phyloP scores from a whole-genome alignment of 2,113 vertebrate species.

The Chlorodrepanis virens region DNA sequence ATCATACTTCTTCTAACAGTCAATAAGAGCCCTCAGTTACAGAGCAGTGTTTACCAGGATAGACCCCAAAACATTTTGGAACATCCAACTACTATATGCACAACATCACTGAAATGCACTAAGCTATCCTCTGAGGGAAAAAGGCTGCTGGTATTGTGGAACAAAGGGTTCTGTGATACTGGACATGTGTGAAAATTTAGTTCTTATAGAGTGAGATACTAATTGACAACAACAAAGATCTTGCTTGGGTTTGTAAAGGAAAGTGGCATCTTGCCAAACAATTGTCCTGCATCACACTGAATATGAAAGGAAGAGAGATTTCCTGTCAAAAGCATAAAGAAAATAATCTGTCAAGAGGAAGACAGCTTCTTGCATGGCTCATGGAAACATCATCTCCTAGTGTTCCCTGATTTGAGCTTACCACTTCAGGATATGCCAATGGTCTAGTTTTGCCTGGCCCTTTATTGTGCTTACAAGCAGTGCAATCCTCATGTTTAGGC shows the following conservation, averaged over 20 bases:
- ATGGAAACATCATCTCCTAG: background rate
- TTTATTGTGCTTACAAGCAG: background rate
- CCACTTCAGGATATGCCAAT: background rate
- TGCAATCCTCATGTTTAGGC: rapidly evolving
- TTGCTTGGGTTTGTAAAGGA: background rate
- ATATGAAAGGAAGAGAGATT: background rate
- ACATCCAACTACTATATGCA: background rate
- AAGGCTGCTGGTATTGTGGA: background rate
- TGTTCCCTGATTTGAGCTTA: background rate
- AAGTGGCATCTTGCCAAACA: background rate
- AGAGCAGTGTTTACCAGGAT: background rate
- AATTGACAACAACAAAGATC: background rate
- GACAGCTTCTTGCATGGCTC: background rate
- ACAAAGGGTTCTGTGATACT: background rate
- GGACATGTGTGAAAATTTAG: background rate
- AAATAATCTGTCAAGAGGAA: background rate
- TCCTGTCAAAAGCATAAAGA: background rate
- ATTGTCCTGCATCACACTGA: background rate
- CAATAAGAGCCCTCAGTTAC: background rate
- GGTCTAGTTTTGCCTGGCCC: background rate
- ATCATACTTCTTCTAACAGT: background rate
- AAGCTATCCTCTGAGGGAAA: background rate
- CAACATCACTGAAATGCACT: background rate
- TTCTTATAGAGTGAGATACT: background rate
- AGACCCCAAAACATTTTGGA: background rate